Base-by-base conservation (phyloP, 2,888 invertebrate species). In the Harmothoe impar region DNA sequence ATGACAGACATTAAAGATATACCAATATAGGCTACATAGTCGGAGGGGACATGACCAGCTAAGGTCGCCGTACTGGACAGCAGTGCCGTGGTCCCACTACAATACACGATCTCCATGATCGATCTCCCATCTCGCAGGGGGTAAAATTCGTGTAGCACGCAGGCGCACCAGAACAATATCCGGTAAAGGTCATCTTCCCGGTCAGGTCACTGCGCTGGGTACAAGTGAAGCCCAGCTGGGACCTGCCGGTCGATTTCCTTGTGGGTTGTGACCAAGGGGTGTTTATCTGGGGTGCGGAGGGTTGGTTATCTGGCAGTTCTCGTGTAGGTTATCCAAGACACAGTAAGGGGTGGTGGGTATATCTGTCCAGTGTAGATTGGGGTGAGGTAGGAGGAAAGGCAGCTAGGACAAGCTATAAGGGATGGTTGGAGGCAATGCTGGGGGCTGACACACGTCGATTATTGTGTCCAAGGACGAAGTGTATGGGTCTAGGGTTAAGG, bases 161-260 rank as follows among this genome's bases (percentile, higher is more conserved):
- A 72, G 29, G 72, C 1, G 72, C 72, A 72, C 5, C 72, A 72
- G 72, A 72, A 72, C 72, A 72, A n/a, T 72, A 29, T 72, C 72
- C 29, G 72, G 15, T 25, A 29, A 72, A 72, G 72, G 72, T 72
- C 72, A 29, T 23, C 72, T 29, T 62, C 29, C 5, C 23, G 25
- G 72, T 17, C 15, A 29, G 72, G 72, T 72, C 72, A 72, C 31
- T 3, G 72, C n/a, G 72, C 72, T n/a, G 72, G 15, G 72, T 25
- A 29, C 15, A 15, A 25, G 72, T 3, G 15, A 62, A 17, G 72
- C 29, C 7, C 72, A 72, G 72, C 72, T 72, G 72, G 29, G 72
- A 15, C 62, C 62, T 15, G 15, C n/a, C 62, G 23, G 20, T 62
- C 62, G 62, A 62, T 62, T 62, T 62, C 62, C 62, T 62, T 62